Evolutionary conservation across 2,113 vertebrate species (phyloP).

Genomic region (Mobula hypostoma): DNA sequence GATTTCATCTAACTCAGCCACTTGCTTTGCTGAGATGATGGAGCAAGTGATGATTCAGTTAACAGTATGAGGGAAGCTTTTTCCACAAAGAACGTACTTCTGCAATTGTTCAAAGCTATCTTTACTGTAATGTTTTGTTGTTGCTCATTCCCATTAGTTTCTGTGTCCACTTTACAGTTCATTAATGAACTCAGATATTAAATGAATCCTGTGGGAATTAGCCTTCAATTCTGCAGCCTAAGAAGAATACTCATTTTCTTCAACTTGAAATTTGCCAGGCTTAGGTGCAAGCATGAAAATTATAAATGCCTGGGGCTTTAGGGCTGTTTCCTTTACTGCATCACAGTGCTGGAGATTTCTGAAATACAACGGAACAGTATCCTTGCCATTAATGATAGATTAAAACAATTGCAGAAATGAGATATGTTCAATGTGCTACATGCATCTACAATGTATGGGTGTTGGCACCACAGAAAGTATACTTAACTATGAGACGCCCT

Average conservation of each 20-base stretch:
- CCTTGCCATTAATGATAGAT: conserved; percentile 18
- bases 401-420: neutral
- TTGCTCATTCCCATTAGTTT: conserved; percentile 1
- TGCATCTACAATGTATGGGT: neutral
- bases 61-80: neutral
- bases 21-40: neutral
- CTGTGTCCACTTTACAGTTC: neutral
- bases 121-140: neutral
- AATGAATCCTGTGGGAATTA: conserved; percentile 11
- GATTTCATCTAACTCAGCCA: neutral
- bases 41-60: neutral
- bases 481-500: neutral
- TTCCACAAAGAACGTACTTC: neutral
- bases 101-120: neutral
- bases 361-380: neutral
- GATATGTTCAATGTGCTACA: neutral
- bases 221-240: neutral
- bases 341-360: neutral
- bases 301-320: neutral
- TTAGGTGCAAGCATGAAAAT: neutral
- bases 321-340: neutral
- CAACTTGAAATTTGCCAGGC: neutral
- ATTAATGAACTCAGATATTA: neutral
- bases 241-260: neutral
- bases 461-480: neutral